These are phyloP conservation scores for Caradrina kadenii DNA, from an alignment of 2,888 invertebrate genomes.

Conservation along the genomic window DNA sequence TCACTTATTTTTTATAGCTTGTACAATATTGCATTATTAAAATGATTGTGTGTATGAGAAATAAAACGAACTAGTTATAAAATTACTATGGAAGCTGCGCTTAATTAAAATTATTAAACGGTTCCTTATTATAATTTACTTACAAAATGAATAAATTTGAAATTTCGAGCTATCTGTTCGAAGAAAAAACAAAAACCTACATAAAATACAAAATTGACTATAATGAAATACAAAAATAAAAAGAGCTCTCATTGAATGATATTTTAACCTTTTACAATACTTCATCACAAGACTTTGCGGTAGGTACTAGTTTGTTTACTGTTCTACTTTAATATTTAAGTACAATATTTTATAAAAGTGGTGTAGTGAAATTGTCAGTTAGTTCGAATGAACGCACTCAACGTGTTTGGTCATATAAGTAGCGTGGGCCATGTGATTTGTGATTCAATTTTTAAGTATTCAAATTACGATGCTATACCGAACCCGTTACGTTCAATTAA, in stretches of 20 bases:
- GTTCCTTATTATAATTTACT: too few species aligned
- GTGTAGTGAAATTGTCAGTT: conserved; percentile 1
- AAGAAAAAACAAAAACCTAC: neutral
- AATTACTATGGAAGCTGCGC: too few species aligned
- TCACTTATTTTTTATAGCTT: neutral
- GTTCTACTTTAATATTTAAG: too few species aligned
- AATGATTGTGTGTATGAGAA: too few species aligned
- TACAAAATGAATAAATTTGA: too few species aligned
- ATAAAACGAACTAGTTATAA: too few species aligned
- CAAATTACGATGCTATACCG: neutral
- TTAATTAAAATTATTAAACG: too few species aligned
- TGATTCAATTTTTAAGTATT: neutral
- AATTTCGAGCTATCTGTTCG: neutral
- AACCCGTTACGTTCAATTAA: too few species aligned
- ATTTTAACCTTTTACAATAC: neutral
- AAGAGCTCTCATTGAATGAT: neutral
- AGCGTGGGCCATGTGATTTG: conserved; percentile 1
- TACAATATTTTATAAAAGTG: too few species aligned
- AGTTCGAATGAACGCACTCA: conserved; percentile 6
- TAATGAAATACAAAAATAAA: neutral
- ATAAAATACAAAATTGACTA: neutral
- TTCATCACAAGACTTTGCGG: too few species aligned
- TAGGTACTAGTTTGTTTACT: too few species aligned
- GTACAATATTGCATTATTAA: too few species aligned
- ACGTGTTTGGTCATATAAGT: neutral